Percentiles rank a stretch among this genome's conserved stretches.
These are phyloP conservation scores for Callocephalon fimbriatum DNA, from an alignment of 2,113 vertebrate genomes.

Conservation along the genomic window DNA sequence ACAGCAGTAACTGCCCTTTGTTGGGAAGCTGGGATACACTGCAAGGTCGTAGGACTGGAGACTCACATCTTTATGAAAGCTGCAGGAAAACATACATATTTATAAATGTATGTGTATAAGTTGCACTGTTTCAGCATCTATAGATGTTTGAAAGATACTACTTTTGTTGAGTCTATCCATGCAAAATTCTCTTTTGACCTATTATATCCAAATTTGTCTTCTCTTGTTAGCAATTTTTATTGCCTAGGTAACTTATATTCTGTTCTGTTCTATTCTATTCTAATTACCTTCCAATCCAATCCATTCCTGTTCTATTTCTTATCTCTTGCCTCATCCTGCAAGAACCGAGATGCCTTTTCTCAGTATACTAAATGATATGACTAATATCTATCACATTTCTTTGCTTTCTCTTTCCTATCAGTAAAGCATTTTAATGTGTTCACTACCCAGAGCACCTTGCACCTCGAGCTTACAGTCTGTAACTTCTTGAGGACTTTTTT, in stretches of 20 bases:
- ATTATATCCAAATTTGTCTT: neutral
- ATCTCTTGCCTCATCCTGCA: neutral
- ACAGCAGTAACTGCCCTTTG: neutral
- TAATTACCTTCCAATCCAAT: neutral
- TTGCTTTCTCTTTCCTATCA: neutral
- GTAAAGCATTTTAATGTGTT: neutral
- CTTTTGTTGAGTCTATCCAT: neutral
- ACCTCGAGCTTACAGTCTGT: neutral
- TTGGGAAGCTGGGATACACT: neutral
- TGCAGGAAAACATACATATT: neutral
- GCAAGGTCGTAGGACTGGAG: neutral
- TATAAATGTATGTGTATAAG: neutral
- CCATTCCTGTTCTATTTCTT: neutral
- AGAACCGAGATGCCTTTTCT: neutral
- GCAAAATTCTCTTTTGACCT: neutral
- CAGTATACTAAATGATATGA: too few relatives aligned
- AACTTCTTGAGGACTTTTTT: neutral
- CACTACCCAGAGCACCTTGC: neutral
- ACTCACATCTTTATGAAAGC: neutral
- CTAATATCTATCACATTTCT: neutral
- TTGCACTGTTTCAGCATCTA: neutral
- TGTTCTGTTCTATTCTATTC: neutral
- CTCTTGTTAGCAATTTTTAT: neutral
- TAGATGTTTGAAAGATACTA: neutral
- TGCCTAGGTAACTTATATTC: neutral